Base-by-base conservation (phyloP, 1,140 invertebrate genomes). In the Dolichoris vasculosae region DNA sequence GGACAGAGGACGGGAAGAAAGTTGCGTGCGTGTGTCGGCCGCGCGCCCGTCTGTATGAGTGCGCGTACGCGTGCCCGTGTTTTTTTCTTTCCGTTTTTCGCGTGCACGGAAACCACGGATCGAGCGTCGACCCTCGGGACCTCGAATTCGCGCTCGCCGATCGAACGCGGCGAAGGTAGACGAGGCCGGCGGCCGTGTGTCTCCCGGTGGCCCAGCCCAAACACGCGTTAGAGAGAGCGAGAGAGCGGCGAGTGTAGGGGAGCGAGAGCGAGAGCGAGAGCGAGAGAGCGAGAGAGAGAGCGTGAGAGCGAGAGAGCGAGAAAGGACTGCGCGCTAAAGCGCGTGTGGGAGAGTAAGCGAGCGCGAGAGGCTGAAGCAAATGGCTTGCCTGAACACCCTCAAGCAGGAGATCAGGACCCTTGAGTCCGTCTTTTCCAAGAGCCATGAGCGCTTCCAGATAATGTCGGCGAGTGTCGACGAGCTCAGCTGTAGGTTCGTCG, bases 371-470 rank as follows among this genome's bases (percentile, higher is more conserved):
- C 77, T 89, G 88, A 91, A 90, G 91, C 94, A 94, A 94, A 99
- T 99, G 98, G 98, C 98, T 95, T 99, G 99, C 95, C 95, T 99
- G 94, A 98, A 98, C 94, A 98, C 97, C 89, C 95, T 99, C 90
- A 99, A 99, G 95, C 97, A 98, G 95, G 98, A 99, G 96, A 99
- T 99, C 93, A 97, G 97, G 95, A 97, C 97, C 92, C 95, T 99
- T 94, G 98, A 99, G 94, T 96, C 96, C 93, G 96, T 97, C 90
- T 99, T 99, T 94, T 96, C 97, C 81, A 98, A 98, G 95, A 96
- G 96, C 93, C 98, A 99, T 96, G 97, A 99, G 94, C 95, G 98
- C 92, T 99, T 99, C 96, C 98, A 98, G 95, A 97, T 99, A 94
- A 96, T 98, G 93, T 97, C 97, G 91, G 98, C 98, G 89, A 98